Conservation (phyloP, 2,113 vertebrate species). For the Myrmecophaga tridactyla region DNA sequence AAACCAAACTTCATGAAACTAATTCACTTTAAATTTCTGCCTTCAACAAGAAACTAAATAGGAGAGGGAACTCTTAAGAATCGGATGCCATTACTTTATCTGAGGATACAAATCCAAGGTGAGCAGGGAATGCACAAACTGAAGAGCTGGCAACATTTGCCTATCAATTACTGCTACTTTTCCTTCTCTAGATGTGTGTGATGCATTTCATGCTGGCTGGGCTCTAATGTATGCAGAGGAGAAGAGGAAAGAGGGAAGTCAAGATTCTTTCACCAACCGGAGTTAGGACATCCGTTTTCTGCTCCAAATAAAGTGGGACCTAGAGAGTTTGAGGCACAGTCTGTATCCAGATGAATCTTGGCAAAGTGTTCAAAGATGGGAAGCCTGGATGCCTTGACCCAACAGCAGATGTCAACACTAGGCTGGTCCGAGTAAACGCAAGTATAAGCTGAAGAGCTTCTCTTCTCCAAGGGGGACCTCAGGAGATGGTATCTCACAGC, state of each 20-base stretch:
- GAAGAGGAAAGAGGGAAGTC: not conserved
- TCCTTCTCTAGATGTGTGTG: not conserved
- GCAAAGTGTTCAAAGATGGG: not conserved
- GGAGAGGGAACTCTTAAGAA: not conserved
- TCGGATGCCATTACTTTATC: not conserved
- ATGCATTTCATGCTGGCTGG: not conserved
- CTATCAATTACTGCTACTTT: not conserved
- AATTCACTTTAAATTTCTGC: slow-evolving; percentile 40
- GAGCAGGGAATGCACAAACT: not conserved
- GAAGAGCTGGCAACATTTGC: not conserved
- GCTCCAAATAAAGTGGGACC: not conserved
- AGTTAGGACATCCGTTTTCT: slow-evolving; percentile 9
- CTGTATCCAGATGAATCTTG: slow-evolving; percentile 2
- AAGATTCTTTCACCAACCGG: not conserved
- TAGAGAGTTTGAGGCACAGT: not conserved
- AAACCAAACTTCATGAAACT: not conserved
- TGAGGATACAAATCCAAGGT: not conserved
- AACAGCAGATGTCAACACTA: not conserved
- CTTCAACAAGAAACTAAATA: not conserved
- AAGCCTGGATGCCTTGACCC: not conserved
- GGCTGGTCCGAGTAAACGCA: not conserved
- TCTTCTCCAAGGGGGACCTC: slow-evolving; percentile 7
- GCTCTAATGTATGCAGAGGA: not conserved
- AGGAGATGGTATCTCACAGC: not conserved
- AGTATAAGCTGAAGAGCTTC: not conserved